phyloP scores from a whole-genome alignment of 2,888 invertebrate genomes.

The Drosophila atripex region DNA sequence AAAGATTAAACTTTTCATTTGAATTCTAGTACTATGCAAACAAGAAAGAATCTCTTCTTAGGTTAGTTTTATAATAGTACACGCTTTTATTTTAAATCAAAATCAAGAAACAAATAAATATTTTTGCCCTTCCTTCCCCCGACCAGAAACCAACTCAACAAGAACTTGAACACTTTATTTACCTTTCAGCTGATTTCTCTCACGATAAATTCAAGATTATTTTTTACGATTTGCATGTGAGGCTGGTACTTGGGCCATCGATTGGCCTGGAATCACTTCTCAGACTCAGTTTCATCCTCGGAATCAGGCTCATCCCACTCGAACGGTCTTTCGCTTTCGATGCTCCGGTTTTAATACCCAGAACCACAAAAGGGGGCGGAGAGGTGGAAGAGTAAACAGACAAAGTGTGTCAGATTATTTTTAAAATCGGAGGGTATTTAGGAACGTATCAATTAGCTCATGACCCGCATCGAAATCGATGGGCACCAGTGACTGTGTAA shows the following conservation, averaged over 20 bases:
- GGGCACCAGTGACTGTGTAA: slow-evolving; percentile 52
- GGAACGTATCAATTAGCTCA: slow-evolving; percentile 65
- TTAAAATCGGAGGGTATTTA: slow-evolving; percentile 51
- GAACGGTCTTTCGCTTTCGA: slow-evolving; percentile 31
- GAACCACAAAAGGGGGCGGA: slow-evolving; percentile 3
- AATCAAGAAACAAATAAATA: neutral
- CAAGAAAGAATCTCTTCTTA: neutral
- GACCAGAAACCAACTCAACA: neutral
- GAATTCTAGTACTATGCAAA: neutral
- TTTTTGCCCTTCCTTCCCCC: neutral
- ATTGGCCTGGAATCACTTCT: slow-evolving; percentile 39
- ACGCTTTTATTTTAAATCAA: neutral
- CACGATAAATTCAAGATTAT: slow-evolving; percentile 37
- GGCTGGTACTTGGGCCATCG: neutral
- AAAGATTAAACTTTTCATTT: neutral
- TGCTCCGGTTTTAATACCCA: slow-evolving; percentile 47
- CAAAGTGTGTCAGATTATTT: slow-evolving; percentile 65
- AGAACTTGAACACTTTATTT: neutral
- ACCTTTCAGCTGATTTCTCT: slow-evolving; percentile 29
- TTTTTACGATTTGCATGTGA: neutral
- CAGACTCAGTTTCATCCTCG: slow-evolving; percentile 38
- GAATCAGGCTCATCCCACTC: slow-evolving; percentile 12
- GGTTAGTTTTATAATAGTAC: neutral
- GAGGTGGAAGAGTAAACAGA: slow-evolving; percentile 18
- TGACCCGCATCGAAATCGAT: slow-evolving; percentile 47